Conservation (phyloP, 1,140 invertebrate genomes). For the Sarcophaga bullata region DNA sequence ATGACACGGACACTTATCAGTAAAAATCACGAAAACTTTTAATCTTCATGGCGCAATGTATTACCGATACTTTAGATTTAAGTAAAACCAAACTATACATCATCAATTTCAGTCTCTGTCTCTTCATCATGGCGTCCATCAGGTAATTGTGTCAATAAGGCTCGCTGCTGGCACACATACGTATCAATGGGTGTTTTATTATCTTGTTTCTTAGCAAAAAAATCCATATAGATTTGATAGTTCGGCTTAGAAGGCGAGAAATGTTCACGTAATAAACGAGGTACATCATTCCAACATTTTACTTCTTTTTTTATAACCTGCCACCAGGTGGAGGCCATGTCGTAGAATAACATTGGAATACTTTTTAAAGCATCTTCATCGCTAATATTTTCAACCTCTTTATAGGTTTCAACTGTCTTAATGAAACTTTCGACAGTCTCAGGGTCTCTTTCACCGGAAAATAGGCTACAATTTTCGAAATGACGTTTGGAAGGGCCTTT, state of each 20-base stretch:
- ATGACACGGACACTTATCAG: constrained; percentile 58
- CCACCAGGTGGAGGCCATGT: constrained; percentile 66
- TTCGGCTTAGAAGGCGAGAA: constrained; percentile 58
- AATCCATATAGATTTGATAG: constrained; percentile 60
- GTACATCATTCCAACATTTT: constrained; percentile 55
- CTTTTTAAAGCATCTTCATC: constrained; percentile 65
- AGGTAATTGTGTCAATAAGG: constrained; percentile 58
- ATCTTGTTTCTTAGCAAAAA: constrained; percentile 56
- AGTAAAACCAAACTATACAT: constrained; percentile 57
- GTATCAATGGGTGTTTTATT: constrained; percentile 55
- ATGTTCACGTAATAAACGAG: constrained; percentile 56
- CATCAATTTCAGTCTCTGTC: constrained; percentile 57
- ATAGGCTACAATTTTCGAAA: constrained; percentile 56
- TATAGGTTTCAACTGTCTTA: constrained; percentile 52
- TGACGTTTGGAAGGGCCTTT: constrained; percentile 53
- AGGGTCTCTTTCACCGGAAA: constrained; percentile 53
- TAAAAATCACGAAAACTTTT: constrained; percentile 53
- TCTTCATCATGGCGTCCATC: constrained; percentile 57
- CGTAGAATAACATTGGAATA: constrained; percentile 63
- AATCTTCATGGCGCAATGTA: constrained; percentile 53
- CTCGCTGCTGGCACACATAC: constrained; percentile 58
- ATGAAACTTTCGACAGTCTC: constrained; percentile 61
- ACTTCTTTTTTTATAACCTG: constrained; percentile 64
- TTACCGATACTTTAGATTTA: constrained; percentile 60
- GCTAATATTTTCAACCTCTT: constrained; percentile 56